phyloP scores from a whole-genome alignment of 2,888 invertebrate species.

The Hipparchia semele region DNA sequence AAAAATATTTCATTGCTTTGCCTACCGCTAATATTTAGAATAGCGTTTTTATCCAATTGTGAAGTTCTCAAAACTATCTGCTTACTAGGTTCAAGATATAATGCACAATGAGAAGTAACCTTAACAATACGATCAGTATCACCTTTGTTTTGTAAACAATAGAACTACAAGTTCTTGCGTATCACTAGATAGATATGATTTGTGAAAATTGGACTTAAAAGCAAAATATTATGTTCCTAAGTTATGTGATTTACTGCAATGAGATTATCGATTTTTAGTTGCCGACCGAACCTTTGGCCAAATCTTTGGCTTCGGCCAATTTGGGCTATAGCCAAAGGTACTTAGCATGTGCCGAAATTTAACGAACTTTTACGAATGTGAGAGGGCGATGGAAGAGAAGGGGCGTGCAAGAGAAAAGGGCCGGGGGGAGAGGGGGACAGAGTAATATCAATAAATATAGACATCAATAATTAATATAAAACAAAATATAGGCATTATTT shows the following conservation, averaged over 20 bases:
- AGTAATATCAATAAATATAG: too few relatives aligned
- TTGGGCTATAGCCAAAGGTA: too few relatives aligned
- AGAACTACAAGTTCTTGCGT: conserved; percentile 31
- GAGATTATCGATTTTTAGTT: background rate
- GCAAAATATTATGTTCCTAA: background rate
- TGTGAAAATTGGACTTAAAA: conserved; percentile 22
- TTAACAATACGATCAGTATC: conserved; percentile 34
- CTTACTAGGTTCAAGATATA: background rate
- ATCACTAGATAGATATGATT: conserved; percentile 24
- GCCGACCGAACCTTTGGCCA: too few relatives aligned
- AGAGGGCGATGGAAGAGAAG: too few relatives aligned
- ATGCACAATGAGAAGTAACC: background rate
- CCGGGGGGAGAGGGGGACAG: too few relatives aligned
- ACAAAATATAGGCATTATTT: too few relatives aligned
- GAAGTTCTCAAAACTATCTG: background rate
- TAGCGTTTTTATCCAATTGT: background rate
- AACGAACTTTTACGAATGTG: too few relatives aligned
- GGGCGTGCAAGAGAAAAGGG: too few relatives aligned
- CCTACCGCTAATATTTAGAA: background rate
- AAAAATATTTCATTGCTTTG: too few relatives aligned
- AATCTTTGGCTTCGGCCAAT: too few relatives aligned
- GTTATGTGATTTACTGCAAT: conserved; percentile 2
- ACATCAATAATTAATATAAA: too few relatives aligned
- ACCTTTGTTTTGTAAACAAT: conserved; percentile 41
- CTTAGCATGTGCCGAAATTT: too few relatives aligned